These are phyloP conservation scores for Neodiprion virginianus DNA, from an alignment of 1,140 invertebrate genomes.

Conservation along the genomic window DNA sequence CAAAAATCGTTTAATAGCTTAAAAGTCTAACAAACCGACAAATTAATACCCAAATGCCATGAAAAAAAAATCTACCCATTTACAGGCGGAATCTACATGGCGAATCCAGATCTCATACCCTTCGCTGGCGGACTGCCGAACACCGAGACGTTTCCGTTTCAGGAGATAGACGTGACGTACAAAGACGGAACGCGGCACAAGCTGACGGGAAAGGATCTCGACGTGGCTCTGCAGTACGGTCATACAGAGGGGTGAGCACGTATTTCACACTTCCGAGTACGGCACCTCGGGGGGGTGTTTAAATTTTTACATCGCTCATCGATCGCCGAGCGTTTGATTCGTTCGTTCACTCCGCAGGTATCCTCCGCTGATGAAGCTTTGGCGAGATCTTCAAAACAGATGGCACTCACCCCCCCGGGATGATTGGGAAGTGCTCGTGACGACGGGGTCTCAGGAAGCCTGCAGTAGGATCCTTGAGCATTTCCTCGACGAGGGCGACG, in stretches of 20 bases:
- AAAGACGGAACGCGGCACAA: constrained; percentile 63
- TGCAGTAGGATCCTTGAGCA: constrained; percentile 75
- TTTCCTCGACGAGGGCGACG: constrained; percentile 69
- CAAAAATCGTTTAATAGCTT: too few relatives aligned
- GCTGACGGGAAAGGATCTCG: constrained; percentile 64
- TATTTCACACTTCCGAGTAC: neutral
- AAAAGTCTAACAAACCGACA: constrained; percentile 35
- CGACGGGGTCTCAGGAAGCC: constrained; percentile 76
- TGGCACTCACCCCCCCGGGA: constrained; percentile 67
- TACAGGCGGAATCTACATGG: constrained; percentile 58
- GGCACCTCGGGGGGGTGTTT: neutral
- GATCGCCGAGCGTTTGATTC: neutral
- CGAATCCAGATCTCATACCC: constrained; percentile 69
- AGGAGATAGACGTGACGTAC: constrained; percentile 66
- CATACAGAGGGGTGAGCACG: constrained; percentile 70
- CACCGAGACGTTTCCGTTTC: constrained; percentile 73
- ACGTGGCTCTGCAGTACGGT: constrained; percentile 73
- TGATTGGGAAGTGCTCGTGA: constrained; percentile 69
- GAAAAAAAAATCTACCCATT: neutral
- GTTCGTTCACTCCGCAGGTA: constrained; percentile 57
- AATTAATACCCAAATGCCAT: constrained; percentile 39
- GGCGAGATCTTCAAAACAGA: constrained; percentile 68
- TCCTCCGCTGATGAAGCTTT: constrained; percentile 65
- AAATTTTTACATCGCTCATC: constrained; percentile 13
- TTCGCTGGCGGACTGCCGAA: constrained; percentile 82